Conservation (phyloP, 2,113 vertebrate species). For the Pogona vitticeps region DNA sequence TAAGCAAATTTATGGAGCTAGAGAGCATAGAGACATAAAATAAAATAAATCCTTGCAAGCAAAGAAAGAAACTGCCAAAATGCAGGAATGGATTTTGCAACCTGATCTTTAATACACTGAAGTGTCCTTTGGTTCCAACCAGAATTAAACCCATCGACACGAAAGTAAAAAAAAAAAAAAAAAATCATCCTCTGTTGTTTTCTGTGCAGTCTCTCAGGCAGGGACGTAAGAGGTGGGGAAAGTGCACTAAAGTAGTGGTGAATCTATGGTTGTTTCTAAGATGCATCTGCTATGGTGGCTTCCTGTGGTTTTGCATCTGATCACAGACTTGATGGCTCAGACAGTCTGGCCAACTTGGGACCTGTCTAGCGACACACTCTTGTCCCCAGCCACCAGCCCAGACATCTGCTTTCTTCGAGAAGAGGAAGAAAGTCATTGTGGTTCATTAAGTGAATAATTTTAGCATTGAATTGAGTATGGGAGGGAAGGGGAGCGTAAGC, state of each 20-base stretch:
- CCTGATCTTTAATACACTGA: constrained; percentile 17
- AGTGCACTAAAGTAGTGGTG: constrained; percentile 53
- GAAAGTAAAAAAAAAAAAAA: no score
- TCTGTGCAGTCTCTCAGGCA: constrained; percentile 40
- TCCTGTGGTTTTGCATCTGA: constrained; percentile 78
- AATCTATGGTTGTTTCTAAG: constrained; percentile 56
- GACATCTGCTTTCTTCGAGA: constrained; percentile 72
- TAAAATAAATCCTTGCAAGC: background rate
- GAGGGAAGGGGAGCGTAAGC: background rate
- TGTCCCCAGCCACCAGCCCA: constrained; percentile 66
- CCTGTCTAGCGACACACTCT: constrained; percentile 57
- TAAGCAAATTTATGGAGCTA: background rate
- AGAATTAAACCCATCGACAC: constrained; percentile 45
- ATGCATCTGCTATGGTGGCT: constrained; percentile 70
- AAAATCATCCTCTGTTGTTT: constrained; percentile 40
- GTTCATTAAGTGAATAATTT: constrained; percentile 55
- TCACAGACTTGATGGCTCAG: constrained; percentile 68
- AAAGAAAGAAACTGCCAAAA: background rate
- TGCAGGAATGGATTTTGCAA: background rate
- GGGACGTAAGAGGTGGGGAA: background rate
- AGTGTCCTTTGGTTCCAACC: constrained; percentile 30
- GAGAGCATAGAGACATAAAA: background rate
- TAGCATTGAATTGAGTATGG: background rate
- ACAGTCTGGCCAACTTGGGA: constrained; percentile 64
- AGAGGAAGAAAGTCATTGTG: constrained; percentile 52